Evolutionary conservation across 2,113 vertebrate genomes (phyloP).

Genomic region (Gnathonemus longibarbis): DNA sequence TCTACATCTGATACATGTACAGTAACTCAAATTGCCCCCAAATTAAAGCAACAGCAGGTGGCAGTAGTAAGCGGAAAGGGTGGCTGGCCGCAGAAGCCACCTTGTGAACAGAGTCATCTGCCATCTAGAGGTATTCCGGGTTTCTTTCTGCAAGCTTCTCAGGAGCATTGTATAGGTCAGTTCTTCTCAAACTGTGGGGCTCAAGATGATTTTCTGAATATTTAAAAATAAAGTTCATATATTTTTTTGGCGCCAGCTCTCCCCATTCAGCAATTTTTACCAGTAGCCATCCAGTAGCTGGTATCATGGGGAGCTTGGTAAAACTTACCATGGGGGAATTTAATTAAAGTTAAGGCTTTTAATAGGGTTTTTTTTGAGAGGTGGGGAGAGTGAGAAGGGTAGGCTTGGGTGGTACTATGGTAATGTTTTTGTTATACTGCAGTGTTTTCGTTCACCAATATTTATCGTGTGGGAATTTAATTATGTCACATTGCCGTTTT

Average conservation of each 20-base stretch:
- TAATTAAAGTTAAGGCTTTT: background rate
- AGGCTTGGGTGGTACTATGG: background rate
- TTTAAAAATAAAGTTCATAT: background rate
- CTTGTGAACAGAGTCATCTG: background rate
- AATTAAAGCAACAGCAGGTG: background rate
- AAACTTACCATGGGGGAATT: background rate
- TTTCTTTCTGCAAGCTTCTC: background rate
- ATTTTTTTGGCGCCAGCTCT: background rate
- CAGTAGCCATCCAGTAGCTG: background rate
- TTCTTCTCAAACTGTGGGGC: background rate
- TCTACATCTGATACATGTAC: background rate
- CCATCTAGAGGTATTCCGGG: background rate
- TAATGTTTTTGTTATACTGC: background rate
- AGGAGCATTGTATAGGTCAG: background rate
- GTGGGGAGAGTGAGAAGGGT: background rate
- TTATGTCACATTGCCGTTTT: background rate
- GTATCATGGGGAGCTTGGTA: background rate
- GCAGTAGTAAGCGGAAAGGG: background rate
- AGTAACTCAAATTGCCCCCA: background rate
- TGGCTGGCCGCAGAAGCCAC: too few relatives aligned
- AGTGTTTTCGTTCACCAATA: background rate
- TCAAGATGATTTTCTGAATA: background rate
- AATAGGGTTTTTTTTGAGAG: background rate
- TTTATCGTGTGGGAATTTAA: background rate
- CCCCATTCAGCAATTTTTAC: background rate